Conservation (phyloP, 2,888 invertebrate genomes). For the Patella pellucida region DNA sequence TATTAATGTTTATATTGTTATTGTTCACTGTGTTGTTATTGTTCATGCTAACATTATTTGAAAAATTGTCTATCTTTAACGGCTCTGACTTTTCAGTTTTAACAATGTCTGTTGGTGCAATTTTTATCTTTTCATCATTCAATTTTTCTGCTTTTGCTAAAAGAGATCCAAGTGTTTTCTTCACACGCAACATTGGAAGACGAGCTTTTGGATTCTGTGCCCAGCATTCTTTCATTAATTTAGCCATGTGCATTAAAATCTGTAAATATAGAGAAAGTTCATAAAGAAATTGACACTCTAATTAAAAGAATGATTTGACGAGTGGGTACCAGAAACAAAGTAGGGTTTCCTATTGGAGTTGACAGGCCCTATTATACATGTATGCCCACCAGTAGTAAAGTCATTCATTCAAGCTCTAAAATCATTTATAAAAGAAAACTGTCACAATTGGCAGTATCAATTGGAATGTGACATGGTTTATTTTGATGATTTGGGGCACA, state of each 20-base stretch:
- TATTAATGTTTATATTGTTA: background rate
- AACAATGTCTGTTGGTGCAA: background rate
- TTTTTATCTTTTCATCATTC: background rate
- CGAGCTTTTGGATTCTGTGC: conserved; percentile 63
- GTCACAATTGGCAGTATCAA: background rate
- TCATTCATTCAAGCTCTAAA: background rate
- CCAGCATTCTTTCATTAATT: conserved; percentile 68
- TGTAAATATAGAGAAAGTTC: conserved; percentile 32
- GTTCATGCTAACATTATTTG: background rate
- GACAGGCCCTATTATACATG: background rate
- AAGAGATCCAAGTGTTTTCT: conserved; percentile 65
- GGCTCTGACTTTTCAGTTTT: background rate
- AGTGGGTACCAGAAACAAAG: too few relatives aligned
- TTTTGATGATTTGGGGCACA: too few relatives aligned
- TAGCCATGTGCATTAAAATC: conserved; percentile 55
- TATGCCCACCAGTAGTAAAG: background rate
- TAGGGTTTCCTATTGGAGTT: background rate
- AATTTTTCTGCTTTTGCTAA: conserved; percentile 18
- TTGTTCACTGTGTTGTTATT: background rate
- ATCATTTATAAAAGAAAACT: background rate
- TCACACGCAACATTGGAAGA: conserved; percentile 65
- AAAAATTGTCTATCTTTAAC: background rate
- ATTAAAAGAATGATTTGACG: too few relatives aligned
- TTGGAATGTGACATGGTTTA: too few relatives aligned
- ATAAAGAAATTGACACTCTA: background rate